Base-by-base conservation (phyloP, 2,797 vertebrate species). In the Selene dorsalis region DNA sequence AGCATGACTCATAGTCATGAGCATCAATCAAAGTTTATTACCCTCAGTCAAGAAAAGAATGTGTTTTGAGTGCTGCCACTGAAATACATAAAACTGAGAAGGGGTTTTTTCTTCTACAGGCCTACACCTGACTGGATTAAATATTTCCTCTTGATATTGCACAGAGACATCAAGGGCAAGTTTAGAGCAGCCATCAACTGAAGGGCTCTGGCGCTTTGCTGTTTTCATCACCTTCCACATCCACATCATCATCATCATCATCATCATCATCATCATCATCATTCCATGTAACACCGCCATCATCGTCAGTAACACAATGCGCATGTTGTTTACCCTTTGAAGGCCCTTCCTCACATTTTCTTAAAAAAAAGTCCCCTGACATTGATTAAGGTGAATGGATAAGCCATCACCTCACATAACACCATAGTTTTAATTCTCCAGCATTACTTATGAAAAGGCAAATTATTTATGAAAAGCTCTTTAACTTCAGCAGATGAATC, bases 381-480 rank as follows among this genome's bases (percentile, higher is more conserved):
- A 6, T 22, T 88, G 87, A 92, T 69, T 59, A 75, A 89, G 87
- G 77, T 69, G 69, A 73, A 22, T 18, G 52, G 60, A 84, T 66
- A 77, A 75, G 72, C 69, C 71, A 59, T 75, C 85, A 74, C 77
- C 76, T 84, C 75, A 70, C 69, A 86, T 59, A 14, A 69, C 73
- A 68, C 64, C 77, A 41, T 71, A 55, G 59, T 87, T 91, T 88
- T 87, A 92, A 92, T 89, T 88, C 75, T 63, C 64, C 17, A 26
- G 84, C 71, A 80, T 90, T 80, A 86, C 85, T 92, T 89, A 88
- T 91, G 85, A 84, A 91, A 88, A 90, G 88, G 65, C 74, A 90
- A 91, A 93, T 92, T 88, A 92, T 94, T 94, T 86, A 92, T 90
- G 85, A 92, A 90, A 89, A 91, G 86, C 87, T 88, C 89, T 92